Conservation (phyloP, 2,797 vertebrate species). For the Adrianichthys oophorus region DNA sequence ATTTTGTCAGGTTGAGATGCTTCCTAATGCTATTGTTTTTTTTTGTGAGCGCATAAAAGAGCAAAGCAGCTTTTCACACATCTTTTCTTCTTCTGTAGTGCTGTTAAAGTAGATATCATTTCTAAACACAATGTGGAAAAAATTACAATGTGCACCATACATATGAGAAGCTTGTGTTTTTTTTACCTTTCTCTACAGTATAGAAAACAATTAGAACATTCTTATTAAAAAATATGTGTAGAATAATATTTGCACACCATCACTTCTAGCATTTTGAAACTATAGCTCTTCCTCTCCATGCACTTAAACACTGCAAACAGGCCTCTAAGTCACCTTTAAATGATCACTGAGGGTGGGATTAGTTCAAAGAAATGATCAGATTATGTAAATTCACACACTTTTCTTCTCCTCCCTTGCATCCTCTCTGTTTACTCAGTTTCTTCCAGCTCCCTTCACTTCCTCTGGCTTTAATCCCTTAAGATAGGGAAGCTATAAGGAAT, state of each 20-base stretch:
- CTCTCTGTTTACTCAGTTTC: constrained; percentile 10
- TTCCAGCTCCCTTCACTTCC: constrained; percentile 35
- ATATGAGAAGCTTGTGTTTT: constrained; percentile 16
- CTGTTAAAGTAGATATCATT: constrained; percentile 62
- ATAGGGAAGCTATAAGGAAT: constrained; percentile 38
- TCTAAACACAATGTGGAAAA: constrained; percentile 52
- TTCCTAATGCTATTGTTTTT: constrained; percentile 75
- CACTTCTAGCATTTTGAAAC: constrained; percentile 1
- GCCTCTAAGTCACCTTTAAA: constrained; percentile 28
- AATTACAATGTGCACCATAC: constrained; percentile 32
- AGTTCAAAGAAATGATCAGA: constrained; percentile 27
- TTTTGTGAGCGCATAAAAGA: constrained; percentile 62
- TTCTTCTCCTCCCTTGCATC: constrained; percentile 3
- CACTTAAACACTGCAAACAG: constrained; percentile 27
- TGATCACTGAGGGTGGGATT: constrained; percentile 25
- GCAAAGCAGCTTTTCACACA: constrained; percentile 68
- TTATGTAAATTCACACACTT: constrained; percentile 32
- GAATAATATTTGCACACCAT: background rate
- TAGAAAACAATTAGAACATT: constrained; percentile 15
- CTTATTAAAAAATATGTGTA: constrained; percentile 2
- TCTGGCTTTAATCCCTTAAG: constrained; percentile 42
- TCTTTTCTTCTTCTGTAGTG: constrained; percentile 60
- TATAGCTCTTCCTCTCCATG: background rate
- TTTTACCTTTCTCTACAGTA: constrained; percentile 2
- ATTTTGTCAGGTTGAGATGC: constrained; percentile 75